Evolutionary conservation across 2,797 vertebrate species (phyloP).

Genomic region (Chaetodon trifasciatus): DNA sequence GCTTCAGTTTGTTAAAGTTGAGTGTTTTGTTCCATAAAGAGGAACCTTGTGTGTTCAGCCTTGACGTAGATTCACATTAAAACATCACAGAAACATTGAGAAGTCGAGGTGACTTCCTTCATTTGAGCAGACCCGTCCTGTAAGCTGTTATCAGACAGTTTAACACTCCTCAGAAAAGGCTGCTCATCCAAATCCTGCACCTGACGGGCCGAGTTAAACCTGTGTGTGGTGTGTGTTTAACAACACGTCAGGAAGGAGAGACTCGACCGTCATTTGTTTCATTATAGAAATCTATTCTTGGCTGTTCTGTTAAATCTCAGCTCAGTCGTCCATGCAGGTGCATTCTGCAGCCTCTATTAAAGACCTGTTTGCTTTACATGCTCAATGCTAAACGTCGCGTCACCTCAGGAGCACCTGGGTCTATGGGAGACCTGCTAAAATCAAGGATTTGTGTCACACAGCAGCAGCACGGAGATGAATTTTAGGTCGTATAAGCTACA

Average conservation of each 20-base stretch:
- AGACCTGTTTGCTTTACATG: background rate
- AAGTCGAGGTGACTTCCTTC: background rate
- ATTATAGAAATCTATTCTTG: background rate
- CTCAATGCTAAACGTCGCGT: background rate
- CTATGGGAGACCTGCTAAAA: background rate
- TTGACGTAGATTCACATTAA: background rate
- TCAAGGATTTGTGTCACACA: background rate
- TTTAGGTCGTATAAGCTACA: background rate
- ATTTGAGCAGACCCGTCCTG: background rate
- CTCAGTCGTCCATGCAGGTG: background rate
- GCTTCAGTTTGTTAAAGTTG: background rate
- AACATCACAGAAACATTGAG: background rate
- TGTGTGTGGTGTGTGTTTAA: conserved; percentile 8
- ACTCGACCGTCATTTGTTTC: background rate
- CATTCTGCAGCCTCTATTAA: no score
- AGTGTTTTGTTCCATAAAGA: background rate
- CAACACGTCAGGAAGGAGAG: background rate
- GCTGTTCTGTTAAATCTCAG: background rate
- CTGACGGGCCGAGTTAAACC: background rate
- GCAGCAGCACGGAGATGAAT: background rate
- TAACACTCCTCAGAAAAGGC: background rate
- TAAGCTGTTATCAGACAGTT: background rate
- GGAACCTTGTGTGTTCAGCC: background rate
- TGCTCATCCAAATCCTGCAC: conserved; percentile 3
- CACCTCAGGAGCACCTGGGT: background rate